A percentile compares a stretch with the other conserved stretches of the same genome.
These are phyloP conservation scores for Ondatra zibethicus DNA, from an alignment of 2,113 vertebrate genomes.

Conservation along the genomic window DNA sequence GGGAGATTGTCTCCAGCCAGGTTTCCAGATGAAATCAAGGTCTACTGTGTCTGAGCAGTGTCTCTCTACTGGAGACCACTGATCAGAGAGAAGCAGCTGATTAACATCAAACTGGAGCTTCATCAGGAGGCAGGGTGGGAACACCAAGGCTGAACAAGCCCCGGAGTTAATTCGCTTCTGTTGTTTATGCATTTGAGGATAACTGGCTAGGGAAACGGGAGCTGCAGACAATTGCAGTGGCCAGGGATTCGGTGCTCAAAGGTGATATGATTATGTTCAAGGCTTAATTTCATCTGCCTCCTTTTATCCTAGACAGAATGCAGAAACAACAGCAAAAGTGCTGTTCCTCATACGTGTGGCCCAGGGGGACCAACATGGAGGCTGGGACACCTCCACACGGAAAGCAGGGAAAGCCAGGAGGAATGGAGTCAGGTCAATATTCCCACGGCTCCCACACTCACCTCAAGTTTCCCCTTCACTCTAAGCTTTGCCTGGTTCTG, in stretches of 20 bases:
- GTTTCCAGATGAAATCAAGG: too few relatives aligned
- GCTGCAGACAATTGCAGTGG: rapidly evolving
- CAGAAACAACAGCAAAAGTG: not conserved
- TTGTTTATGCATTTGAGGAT: not conserved
- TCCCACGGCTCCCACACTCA: not conserved
- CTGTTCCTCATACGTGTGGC: rapidly evolving
- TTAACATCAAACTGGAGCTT: not conserved
- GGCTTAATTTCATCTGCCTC: not conserved
- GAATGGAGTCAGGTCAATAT: too few relatives aligned
- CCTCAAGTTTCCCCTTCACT: too few relatives aligned
- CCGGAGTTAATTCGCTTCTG: rapidly evolving
- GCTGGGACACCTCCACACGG: not conserved
- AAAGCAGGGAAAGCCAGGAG: not conserved
- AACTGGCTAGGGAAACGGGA: not conserved
- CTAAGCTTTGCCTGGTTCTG: too few relatives aligned
- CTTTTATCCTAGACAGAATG: too few relatives aligned
- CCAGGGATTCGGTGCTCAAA: not conserved
- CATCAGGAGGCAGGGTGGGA: rapidly evolving
- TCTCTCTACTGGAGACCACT: not conserved
- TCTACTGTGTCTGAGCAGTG: not conserved
- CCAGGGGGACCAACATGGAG: not conserved
- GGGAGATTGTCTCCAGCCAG: rapidly evolving
- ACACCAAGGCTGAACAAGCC: rapidly evolving
- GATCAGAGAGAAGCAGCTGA: not conserved
- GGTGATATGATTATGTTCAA: not conserved